Conservation (phyloP, 2,797 vertebrate genomes). For the Ambastaia sidthimunki region DNA sequence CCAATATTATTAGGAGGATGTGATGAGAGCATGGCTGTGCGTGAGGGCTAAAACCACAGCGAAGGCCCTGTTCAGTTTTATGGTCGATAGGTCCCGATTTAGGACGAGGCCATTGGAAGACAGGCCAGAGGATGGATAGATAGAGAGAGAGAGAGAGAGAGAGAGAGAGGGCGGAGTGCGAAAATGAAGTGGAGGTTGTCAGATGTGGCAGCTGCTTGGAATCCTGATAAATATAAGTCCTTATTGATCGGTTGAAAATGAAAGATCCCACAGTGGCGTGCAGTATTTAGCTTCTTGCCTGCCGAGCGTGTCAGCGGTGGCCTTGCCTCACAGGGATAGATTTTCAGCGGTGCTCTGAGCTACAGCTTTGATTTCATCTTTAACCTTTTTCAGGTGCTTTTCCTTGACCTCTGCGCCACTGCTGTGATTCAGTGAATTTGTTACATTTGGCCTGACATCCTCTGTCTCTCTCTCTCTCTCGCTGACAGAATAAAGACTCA, state of each 20-base stretch:
- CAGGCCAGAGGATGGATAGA: background rate
- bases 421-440: conserved; percentile 88
- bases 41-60: conserved; percentile 74
- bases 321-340: conserved; percentile 93
- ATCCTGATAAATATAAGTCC: conserved; percentile 99
- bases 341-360: conserved; percentile 88
- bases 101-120: conserved; percentile 69
- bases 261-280: conserved; percentile 96
- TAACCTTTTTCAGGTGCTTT: conserved; percentile 95
- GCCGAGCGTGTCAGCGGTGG: conserved; percentile 89
- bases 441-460: conserved; percentile 87
- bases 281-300: conserved; percentile 99
- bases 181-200: conserved; percentile 98
- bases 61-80: conserved; percentile 78
- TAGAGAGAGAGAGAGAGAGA: conserved; percentile 53
- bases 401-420: conserved; percentile 92
- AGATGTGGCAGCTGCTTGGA: conserved; percentile 98
- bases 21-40: conserved; percentile 21
- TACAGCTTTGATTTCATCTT: conserved; percentile 97
- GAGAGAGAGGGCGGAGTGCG: conserved; percentile 78
- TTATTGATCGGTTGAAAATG: conserved; percentile 99
- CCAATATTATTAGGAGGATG: conserved; percentile 74
- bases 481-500: conserved; percentile 78
- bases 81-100: conserved; percentile 87
- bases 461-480: conserved; percentile 38